Evolutionary conservation across 2,888 invertebrate species (phyloP), one percentile per base, ranked within the genome.

Genomic region (Drosophila multiciliata): DNA sequence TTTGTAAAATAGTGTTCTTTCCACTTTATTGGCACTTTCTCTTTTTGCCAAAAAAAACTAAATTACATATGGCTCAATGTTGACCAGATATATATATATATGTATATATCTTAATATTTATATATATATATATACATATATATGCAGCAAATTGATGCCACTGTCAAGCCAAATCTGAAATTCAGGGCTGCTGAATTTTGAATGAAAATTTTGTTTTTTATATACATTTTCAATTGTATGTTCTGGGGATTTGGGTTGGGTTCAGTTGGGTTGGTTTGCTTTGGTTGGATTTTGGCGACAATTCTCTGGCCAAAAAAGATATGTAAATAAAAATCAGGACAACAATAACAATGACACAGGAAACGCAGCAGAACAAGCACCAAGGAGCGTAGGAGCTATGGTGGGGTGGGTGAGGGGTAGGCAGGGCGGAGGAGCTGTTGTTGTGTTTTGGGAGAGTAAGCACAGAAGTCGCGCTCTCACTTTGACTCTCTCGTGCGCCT

Each of bases 221-320:
- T 69, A 70, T 76, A 72, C 66, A 61, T 75, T 76, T 81, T 78
- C 65, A 74, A 73, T 73, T 78, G 48, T 58, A 40, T 55, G 63
- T 53, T 65, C 63, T 45, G 53, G 26, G 29, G 17, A 3, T 26
- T 20, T 12, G 17, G n/a, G 29, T 36, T 33, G 29, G 35, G 8
- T 11, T 32, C 29, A 2, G 36, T 4, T 23, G 45, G 12, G 33
- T 32, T 1, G 15, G 54, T 1, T 9, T 32, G 29, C 1, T 42
- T 5, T 45, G 23, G 45, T 8, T 45, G 8, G 23, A 23, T 15
- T 23, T 32, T 33, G 2, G 15, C 45, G 58, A 90, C 85, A 89
- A 72, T 83, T 86, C 74, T 69, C 69, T 61, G 81, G 80, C 77
- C 81, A 75, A 77, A 85, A 53, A 53, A 20, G 38, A 55, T 36